A percentile compares a stretch with the other conserved stretches of the same genome.
Evolutionary conservation across 2,888 invertebrate genomes (phyloP).

Genomic region (Acronicta aceris): DNA sequence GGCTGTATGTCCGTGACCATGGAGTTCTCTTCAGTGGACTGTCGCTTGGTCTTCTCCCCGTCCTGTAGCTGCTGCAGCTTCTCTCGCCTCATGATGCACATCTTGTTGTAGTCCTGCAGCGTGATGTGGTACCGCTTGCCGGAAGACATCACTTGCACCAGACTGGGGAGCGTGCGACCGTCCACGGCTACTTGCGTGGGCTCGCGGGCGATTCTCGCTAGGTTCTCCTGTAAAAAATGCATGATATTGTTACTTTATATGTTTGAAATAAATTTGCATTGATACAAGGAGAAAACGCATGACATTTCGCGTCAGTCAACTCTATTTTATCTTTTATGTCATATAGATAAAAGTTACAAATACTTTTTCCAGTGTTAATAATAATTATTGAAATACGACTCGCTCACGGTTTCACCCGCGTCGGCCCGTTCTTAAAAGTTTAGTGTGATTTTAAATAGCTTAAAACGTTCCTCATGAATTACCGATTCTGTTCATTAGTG

Average conservation of each 20-base stretch:
- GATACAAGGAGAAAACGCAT: too few species aligned
- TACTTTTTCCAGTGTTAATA: too few species aligned
- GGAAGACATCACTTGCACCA: slow-evolving; percentile 93
- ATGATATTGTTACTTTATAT: not conserved
- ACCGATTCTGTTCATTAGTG: too few species aligned
- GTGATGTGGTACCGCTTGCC: slow-evolving; percentile 95
- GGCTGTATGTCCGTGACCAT: slow-evolving; percentile 81
- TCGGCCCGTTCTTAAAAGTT: too few species aligned
- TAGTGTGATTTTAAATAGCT: too few species aligned
- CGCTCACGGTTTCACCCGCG: too few species aligned
- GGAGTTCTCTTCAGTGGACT: slow-evolving; percentile 64
- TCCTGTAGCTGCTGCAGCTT: slow-evolving; percentile 90
- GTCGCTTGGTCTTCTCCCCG: slow-evolving; percentile 68
- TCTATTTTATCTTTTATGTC: too few species aligned
- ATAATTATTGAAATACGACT: too few species aligned
- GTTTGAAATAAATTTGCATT: too few species aligned
- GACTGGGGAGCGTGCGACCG: slow-evolving; percentile 89
- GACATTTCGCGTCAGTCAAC: too few species aligned
- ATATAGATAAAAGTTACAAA: too few species aligned
- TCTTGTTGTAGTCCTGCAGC: slow-evolving; percentile 94
- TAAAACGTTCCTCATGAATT: too few species aligned
- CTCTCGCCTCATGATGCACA: slow-evolving; percentile 92
- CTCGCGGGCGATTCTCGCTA: slow-evolving; percentile 79
- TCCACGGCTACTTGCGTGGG: slow-evolving; percentile 89
- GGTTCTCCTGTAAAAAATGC: slow-evolving; percentile 75